Percentiles rank a stretch among this genome's conserved stretches.
Conservation (phyloP, 2,113 vertebrate species). For the Oreochromis niloticus region DNA sequence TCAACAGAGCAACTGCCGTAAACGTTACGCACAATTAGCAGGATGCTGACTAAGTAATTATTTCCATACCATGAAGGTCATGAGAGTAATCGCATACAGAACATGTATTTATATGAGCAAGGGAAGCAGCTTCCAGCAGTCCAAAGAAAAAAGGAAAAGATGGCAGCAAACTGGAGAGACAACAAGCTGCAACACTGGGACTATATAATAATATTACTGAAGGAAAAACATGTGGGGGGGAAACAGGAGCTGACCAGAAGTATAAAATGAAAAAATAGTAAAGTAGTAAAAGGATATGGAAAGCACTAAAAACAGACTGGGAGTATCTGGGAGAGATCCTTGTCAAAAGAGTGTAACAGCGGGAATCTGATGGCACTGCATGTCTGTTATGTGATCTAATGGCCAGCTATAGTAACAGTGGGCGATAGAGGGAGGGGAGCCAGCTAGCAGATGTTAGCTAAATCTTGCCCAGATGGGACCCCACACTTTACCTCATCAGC, state of each 20-base stretch:
- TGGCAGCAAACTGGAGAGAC: neutral
- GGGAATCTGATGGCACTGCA: neutral
- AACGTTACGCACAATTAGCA: slow-evolving; percentile 7
- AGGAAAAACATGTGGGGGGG: neutral
- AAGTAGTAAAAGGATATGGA: neutral
- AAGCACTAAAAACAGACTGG: neutral
- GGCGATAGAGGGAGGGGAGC: neutral
- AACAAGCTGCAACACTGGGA: neutral
- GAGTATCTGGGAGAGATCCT: neutral
- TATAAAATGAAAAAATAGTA: neutral
- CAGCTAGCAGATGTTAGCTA: slow-evolving; percentile 47
- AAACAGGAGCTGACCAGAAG: neutral
- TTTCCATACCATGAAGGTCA: slow-evolving; percentile 43
- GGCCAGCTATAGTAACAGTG: neutral
- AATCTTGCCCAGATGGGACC: slow-evolving; percentile 52
- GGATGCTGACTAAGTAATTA: slow-evolving; percentile 38
- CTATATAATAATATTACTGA: neutral
- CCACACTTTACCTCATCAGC: slow-evolving; percentile 30
- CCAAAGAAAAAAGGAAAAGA: neutral
- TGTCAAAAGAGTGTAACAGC: neutral
- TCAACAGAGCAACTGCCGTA: neutral
- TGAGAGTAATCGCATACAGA: slow-evolving; percentile 6
- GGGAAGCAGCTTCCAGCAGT: neutral
- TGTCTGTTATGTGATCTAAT: slow-evolving; percentile 7
- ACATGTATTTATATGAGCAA: neutral